Conservation (phyloP, 2,888 invertebrate species). For the Drosophila demipolita region DNA sequence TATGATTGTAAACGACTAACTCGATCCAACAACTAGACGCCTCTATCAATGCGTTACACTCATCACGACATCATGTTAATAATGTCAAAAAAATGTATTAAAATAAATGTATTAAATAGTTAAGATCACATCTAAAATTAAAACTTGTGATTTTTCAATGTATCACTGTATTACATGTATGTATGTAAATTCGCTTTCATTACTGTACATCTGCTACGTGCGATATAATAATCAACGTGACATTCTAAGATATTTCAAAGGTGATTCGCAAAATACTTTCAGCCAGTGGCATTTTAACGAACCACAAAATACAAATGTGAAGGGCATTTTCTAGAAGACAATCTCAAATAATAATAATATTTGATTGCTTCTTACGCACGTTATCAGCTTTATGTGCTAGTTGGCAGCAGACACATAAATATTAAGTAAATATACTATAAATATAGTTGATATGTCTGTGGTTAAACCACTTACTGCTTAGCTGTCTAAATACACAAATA, state of each 20-base stretch:
- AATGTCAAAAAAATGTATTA: background rate
- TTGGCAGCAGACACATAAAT: background rate
- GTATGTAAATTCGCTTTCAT: background rate
- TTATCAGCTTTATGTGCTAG: conserved; percentile 31
- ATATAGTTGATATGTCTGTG: conserved; percentile 4
- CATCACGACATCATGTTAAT: background rate
- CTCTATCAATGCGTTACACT: background rate
- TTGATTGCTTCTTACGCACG: conserved; percentile 14
- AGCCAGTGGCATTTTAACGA: conserved; percentile 7
- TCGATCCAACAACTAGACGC: background rate
- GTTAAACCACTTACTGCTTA: conserved; percentile 12
- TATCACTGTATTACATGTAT: background rate
- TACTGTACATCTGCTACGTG: conserved; percentile 50
- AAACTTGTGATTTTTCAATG: background rate
- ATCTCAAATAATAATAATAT: conserved; percentile 11
- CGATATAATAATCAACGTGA: conserved; percentile 61
- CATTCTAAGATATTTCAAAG: conserved; percentile 51
- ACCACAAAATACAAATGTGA: conserved; percentile 16
- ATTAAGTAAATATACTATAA: background rate
- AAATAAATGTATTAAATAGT: background rate
- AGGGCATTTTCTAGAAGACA: background rate
- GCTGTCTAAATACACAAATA: background rate
- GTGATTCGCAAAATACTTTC: conserved; percentile 2
- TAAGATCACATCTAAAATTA: background rate
- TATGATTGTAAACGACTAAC: too few species aligned